Percentiles rank a stretch among this genome's conserved stretches.
Conservation (phyloP, 2,113 vertebrate genomes). For the Sapayoa aenigma region DNA sequence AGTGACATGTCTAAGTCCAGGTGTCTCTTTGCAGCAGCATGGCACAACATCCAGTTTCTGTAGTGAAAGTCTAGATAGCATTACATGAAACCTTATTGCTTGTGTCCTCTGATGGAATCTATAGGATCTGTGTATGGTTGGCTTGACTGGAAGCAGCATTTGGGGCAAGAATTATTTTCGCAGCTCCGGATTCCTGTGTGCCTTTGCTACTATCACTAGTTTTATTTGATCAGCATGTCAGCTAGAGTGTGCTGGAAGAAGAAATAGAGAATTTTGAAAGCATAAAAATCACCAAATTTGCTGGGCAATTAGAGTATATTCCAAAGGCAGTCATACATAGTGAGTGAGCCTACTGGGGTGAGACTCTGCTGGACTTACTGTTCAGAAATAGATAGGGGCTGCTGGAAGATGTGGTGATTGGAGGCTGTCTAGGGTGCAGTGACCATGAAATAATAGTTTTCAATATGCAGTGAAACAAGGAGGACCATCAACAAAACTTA, state of each 20-base stretch:
- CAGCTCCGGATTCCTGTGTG: background rate
- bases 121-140: background rate
- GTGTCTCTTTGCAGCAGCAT: background rate
- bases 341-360: too few species aligned
- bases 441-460: too few species aligned
- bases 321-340: background rate
- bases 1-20: background rate
- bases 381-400: too few species aligned
- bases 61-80: background rate
- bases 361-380: too few species aligned
- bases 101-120: background rate
- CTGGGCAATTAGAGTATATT: background rate
- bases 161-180: background rate
- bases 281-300: background rate
- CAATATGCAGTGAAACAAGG: too few species aligned
- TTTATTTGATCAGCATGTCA: background rate
- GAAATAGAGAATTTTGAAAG: background rate
- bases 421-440: too few species aligned
- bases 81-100: background rate
- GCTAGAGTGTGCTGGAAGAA: background rate
- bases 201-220: background rate
- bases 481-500: too few species aligned
- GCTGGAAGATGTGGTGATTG: too few species aligned
- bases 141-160: background rate
- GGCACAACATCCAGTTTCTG: background rate